phyloP scores from a whole-genome alignment of 2,797 vertebrate genomes.

The Galaxias olidus region DNA sequence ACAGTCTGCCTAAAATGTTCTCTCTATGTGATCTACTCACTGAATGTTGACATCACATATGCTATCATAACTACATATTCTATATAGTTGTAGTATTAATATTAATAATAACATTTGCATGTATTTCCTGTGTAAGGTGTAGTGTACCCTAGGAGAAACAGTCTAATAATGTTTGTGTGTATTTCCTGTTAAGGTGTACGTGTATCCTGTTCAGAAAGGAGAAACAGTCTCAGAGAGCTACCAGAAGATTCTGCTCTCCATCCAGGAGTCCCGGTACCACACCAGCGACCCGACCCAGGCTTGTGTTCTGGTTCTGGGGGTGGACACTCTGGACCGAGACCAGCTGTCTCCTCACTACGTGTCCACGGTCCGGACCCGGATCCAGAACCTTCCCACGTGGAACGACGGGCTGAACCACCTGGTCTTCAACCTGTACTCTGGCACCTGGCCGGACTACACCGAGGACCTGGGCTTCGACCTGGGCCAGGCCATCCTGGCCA shows the following conservation, averaged over 20 bases:
- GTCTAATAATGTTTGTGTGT: too few relatives aligned
- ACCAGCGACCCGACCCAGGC: conserved; percentile 73
- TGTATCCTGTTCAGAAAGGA: conserved; percentile 75
- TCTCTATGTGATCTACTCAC: background rate
- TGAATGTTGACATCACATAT: background rate
- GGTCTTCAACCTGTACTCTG: conserved; percentile 83
- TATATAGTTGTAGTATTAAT: too few relatives aligned
- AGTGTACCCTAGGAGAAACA: too few relatives aligned
- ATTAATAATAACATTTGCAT: too few relatives aligned
- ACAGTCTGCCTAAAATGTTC: too few relatives aligned
- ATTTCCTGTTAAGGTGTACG: conserved; percentile 63
- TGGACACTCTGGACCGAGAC: conserved; percentile 82
- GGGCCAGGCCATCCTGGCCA: conserved; percentile 81
- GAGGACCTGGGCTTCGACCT: conserved; percentile 82
- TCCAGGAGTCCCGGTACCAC: conserved; percentile 78
- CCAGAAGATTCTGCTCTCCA: conserved; percentile 76
- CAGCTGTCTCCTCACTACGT: conserved; percentile 78
- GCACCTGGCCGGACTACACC: conserved; percentile 82
- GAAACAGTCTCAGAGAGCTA: conserved; percentile 78
- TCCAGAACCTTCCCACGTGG: conserved; percentile 79
- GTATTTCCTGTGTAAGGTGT: conserved; percentile 63
- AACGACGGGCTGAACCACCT: conserved; percentile 81
- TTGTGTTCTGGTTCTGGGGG: conserved; percentile 77
- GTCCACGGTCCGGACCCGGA: conserved; percentile 70
- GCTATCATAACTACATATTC: too few relatives aligned